These are phyloP conservation scores for Pecten maximus DNA, from an alignment of 2,888 invertebrate genomes.

Conservation along the genomic window DNA sequence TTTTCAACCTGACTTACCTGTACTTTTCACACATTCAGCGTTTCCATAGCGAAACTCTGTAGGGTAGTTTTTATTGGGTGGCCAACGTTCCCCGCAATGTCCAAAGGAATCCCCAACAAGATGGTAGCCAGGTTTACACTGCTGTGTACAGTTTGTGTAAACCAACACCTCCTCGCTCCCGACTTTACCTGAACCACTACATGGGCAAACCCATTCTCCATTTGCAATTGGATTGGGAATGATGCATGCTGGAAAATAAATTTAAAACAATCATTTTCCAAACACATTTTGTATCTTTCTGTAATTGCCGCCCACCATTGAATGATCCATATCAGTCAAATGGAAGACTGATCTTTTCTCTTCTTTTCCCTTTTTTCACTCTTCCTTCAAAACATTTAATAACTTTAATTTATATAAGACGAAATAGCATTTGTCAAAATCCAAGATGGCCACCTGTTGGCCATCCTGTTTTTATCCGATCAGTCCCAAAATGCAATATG, in stretches of 20 bases:
- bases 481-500: too few species aligned
- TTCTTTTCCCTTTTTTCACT: too few species aligned
- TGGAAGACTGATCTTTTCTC: too few species aligned
- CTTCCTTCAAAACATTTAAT: too few species aligned
- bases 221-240: background rate
- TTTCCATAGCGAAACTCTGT: constrained; percentile 8
- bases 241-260: background rate
- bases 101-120: constrained; percentile 9
- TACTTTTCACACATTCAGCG: background rate
- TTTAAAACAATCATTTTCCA: background rate
- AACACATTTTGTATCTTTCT: background rate
- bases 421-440: too few species aligned
- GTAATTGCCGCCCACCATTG: too few species aligned
- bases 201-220: background rate
- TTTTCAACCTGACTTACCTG: too few species aligned
- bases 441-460: too few species aligned
- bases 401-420: too few species aligned
- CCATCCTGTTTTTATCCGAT: too few species aligned
- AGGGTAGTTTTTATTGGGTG: background rate
- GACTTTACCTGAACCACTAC: background rate
- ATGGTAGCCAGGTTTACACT: background rate
- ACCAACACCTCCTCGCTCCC: background rate
- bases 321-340: too few species aligned
- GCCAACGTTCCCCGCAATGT: background rate
- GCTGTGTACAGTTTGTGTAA: background rate